Conservation (phyloP, 2,797 vertebrate genomes). For the Argyrosomus regius region DNA sequence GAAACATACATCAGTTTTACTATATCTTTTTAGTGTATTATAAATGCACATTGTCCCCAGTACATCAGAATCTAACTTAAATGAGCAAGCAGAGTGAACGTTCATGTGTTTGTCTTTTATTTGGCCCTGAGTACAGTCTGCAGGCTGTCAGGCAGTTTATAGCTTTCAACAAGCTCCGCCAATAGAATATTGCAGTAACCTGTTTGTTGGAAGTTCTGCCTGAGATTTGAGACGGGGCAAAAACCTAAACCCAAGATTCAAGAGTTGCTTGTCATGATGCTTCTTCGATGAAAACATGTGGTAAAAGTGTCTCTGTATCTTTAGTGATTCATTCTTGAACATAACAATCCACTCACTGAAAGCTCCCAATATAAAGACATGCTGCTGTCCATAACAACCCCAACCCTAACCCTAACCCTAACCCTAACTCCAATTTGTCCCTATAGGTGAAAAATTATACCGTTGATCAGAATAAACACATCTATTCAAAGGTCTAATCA, state of each 20-base stretch:
- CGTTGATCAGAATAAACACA: no score
- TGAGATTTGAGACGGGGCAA: not conserved
- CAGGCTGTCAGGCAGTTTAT: not conserved
- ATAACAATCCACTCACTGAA: not conserved
- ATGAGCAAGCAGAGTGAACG: not conserved
- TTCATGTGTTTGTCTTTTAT: not conserved
- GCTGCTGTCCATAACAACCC: not conserved
- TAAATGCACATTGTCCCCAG: not conserved
- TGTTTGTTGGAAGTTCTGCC: not conserved
- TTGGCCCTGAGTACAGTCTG: not conserved
- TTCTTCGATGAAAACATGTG: not conserved
- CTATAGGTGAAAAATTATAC: no score
- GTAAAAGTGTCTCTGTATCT: not conserved
- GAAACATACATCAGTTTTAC: not conserved
- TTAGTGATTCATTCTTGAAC: not conserved
- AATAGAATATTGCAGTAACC: not conserved
- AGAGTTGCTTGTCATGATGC: not conserved
- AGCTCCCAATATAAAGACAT: not conserved
- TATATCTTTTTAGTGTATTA: not conserved
- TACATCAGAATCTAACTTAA: not conserved
- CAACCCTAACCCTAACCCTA: not conserved
- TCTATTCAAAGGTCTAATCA: not conserved
- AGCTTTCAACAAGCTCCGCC: not conserved
- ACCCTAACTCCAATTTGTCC: not conserved
- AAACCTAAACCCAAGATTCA: no score